Conservation (phyloP, 1,140 invertebrate species). For the Trichonephila clavipes region DNA sequence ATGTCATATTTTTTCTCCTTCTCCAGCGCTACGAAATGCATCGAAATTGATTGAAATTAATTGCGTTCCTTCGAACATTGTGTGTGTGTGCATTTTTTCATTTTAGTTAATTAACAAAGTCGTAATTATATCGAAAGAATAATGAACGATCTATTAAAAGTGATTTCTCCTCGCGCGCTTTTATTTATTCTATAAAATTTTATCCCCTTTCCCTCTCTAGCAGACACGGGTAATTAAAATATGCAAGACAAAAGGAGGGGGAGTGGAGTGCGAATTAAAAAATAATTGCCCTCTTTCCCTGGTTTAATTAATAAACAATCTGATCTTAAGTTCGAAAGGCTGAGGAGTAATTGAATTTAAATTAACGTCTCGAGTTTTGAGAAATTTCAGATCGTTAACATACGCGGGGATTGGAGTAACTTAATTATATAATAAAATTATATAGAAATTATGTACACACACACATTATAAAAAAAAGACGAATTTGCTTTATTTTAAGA, state of each 20-base stretch:
- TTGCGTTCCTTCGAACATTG: background rate
- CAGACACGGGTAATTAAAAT: background rate
- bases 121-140: background rate
- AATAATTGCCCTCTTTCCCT: background rate
- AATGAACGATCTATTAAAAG: constrained; percentile 1
- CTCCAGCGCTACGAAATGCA: background rate
- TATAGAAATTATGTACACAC: no score
- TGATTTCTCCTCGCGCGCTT: background rate
- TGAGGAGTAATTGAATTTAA: no score
- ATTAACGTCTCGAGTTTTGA: no score
- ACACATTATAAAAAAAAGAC: no score
- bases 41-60: constrained; percentile 11
- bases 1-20: background rate
- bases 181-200: background rate
- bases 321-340: background rate
- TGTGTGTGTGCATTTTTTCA: background rate
- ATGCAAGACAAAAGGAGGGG: background rate
- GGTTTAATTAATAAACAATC: background rate
- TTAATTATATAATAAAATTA: no score
- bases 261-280: background rate
- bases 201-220: background rate
- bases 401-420: no score
- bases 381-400: no score
- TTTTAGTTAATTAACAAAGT: constrained; percentile 1
- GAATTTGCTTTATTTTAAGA: no score